Conservation (phyloP, 2,888 invertebrate species). For the Cheilosia scutellata region DNA sequence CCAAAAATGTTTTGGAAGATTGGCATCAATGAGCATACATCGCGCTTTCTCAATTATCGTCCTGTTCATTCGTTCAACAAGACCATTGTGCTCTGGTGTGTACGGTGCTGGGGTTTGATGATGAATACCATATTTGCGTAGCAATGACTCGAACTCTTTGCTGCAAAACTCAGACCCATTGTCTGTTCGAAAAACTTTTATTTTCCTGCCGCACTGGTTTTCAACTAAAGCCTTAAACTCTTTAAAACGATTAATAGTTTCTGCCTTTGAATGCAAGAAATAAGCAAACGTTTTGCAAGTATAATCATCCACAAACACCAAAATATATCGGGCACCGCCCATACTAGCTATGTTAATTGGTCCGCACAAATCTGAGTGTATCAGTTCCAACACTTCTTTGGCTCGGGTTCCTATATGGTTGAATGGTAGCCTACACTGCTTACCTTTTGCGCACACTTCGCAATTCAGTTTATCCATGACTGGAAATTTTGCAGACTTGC, state of each 20-base stretch:
- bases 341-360: constrained; percentile 1
- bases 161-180: constrained; percentile 33
- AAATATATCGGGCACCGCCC: constrained; percentile 16
- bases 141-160: background rate
- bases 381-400: constrained; percentile 13
- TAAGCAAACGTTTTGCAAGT: constrained; percentile 6
- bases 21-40: constrained; percentile 65
- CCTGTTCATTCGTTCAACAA: constrained; percentile 56
- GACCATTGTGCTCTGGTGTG: constrained; percentile 32
- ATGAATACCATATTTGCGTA: constrained; percentile 9
- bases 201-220: constrained; percentile 52
- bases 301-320: constrained; percentile 30
- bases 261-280: constrained; percentile 8
- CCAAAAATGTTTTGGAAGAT: constrained; percentile 42
- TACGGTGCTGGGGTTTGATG: constrained; percentile 37
- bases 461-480: constrained; percentile 2
- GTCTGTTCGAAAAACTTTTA: constrained; percentile 37
- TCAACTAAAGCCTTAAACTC: background rate
- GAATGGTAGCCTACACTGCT: constrained; percentile 18
- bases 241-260: constrained; percentile 1
- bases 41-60: constrained; percentile 70
- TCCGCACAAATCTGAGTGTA: constrained; percentile 33
- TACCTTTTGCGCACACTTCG: constrained; percentile 13
- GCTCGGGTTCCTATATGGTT: background rate
- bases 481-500: background rate